phyloP scores from a whole-genome alignment of 2,113 vertebrate genomes.

The Elephantulus edwardii region DNA sequence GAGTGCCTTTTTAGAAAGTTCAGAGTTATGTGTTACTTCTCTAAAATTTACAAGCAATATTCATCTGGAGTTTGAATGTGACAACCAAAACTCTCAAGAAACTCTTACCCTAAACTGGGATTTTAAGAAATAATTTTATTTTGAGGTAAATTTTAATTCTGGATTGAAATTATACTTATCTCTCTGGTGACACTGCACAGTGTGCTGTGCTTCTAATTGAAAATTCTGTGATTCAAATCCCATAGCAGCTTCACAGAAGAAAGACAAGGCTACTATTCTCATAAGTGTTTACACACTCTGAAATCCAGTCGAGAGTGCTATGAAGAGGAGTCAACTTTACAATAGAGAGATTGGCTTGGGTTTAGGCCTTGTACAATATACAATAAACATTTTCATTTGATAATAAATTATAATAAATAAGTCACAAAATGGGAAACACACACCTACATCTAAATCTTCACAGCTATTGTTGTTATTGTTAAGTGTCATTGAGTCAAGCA shows the following conservation, averaged over 20 bases:
- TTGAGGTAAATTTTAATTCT: constrained; percentile 5
- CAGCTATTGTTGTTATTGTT: background rate
- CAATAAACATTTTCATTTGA: background rate
- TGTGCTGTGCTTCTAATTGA: no score
- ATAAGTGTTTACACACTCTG: no score
- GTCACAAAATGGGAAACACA: background rate
- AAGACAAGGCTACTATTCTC: no score
- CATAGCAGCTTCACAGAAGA: no score
- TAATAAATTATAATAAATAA: background rate
- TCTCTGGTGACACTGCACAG: rapidly evolving
- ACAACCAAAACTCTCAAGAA: background rate
- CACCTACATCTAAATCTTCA: background rate
- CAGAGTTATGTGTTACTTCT: no score
- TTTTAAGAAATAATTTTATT: background rate
- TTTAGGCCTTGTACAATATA: no score
- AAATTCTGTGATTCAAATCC: no score
- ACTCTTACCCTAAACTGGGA: background rate
- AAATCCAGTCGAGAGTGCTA: no score
- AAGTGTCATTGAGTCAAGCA: no score
- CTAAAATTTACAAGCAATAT: background rate
- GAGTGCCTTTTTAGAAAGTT: no score
- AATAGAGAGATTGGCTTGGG: no score
- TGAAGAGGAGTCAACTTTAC: no score
- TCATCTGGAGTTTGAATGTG: background rate
- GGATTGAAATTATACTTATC: background rate